Percentiles rank a stretch among this genome's conserved stretches.
These are phyloP conservation scores for Athripsodes cinereus DNA, from an alignment of 2,888 invertebrate species.

Conservation along the genomic window DNA sequence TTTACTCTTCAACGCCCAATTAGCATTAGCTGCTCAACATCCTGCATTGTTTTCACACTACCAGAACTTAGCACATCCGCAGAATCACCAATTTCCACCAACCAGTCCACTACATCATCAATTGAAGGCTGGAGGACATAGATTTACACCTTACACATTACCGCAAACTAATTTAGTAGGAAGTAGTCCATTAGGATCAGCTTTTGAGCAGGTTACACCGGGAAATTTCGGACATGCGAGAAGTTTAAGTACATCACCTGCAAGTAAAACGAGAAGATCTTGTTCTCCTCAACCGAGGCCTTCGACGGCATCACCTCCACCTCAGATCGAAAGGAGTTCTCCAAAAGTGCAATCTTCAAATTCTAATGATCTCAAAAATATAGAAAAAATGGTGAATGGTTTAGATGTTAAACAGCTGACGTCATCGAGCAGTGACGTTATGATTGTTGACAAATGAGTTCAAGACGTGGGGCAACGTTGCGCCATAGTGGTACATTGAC, in stretches of 20 bases:
- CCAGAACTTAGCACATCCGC: slow-evolving; percentile 62
- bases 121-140: slow-evolving; percentile 60
- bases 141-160: slow-evolving; percentile 86
- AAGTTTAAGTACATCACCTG: slow-evolving; percentile 58
- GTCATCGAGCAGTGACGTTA: slow-evolving; percentile 21
- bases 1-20: slow-evolving; percentile 81
- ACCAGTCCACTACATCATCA: slow-evolving; percentile 59
- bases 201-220: slow-evolving; percentile 86
- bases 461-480: slow-evolving; percentile 24
- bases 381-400: slow-evolving; percentile 97
- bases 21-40: slow-evolving; percentile 83
- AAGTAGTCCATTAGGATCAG: slow-evolving; percentile 65
- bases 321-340: slow-evolving; percentile 44
- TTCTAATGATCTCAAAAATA: slow-evolving; percentile 85
- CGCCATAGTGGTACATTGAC: slow-evolving; percentile 19
- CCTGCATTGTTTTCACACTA: slow-evolving; percentile 69
- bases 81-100: slow-evolving; percentile 44
- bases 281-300: slow-evolving; percentile 52
- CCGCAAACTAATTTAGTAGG: slow-evolving; percentile 53
- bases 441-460: slow-evolving; percentile 27
- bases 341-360: slow-evolving; percentile 46
- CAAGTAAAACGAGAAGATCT: slow-evolving; percentile 41
- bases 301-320: slow-evolving; percentile 51
- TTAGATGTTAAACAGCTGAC: slow-evolving; percentile 70
- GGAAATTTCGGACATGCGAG: slow-evolving; percentile 52